These are phyloP conservation scores for Apolygus lucorum DNA, from an alignment of 1,140 invertebrate genomes.

Conservation along the genomic window DNA sequence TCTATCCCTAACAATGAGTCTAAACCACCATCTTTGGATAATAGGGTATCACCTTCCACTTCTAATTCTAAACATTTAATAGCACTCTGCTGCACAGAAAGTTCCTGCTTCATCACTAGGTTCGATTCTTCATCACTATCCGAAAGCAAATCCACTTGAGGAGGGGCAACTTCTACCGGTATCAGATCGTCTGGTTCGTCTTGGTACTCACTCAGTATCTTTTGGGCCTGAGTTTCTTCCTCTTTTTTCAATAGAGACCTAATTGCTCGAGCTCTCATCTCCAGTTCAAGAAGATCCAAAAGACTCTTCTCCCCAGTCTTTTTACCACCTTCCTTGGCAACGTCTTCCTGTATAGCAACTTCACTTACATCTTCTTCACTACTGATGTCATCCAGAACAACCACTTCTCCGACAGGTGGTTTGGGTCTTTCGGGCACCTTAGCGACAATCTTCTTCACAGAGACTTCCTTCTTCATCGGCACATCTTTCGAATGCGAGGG, in stretches of 20 bases:
- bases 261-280: conserved; percentile 47
- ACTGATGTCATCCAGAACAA: background rate
- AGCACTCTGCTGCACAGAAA: no score
- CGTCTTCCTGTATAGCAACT: conserved; percentile 8
- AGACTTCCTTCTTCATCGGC: no score
- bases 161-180: background rate
- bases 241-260: conserved; percentile 39
- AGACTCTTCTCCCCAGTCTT: conserved; percentile 44
- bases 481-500: no score
- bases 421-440: background rate
- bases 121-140: conserved; percentile 6
- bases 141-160: background rate
- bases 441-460: background rate
- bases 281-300: conserved; percentile 44
- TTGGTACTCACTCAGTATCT: conserved; percentile 10
- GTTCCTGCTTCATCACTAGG: no score
- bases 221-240: conserved; percentile 5
- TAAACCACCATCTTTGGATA: no score
- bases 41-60: no score
- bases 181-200: conserved; percentile 7
- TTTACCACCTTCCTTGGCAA: background rate
- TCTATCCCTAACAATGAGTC: no score
- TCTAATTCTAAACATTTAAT: no score
- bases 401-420: no score
- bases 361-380: background rate